Conservation (phyloP, 1,140 invertebrate genomes). For the Drosophila kohkoa region DNA sequence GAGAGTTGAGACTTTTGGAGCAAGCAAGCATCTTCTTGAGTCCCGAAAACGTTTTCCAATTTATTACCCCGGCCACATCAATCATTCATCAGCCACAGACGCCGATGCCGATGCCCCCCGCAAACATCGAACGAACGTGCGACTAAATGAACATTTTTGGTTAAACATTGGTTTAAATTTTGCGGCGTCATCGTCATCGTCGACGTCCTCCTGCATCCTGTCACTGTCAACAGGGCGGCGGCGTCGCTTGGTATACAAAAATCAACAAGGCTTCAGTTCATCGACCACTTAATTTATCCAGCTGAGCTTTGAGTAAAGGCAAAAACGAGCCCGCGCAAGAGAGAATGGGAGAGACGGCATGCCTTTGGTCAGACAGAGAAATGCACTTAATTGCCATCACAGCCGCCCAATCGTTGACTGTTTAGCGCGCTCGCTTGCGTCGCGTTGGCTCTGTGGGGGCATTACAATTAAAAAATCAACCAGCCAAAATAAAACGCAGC, state of each 20-base stretch:
- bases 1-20: conserved; percentile 20
- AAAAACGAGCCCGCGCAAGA: conserved; percentile 44
- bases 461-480: conserved; percentile 64
- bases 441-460: neutral
- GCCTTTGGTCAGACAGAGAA: conserved; percentile 81
- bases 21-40: conserved; percentile 29
- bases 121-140: conserved; percentile 50
- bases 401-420: conserved; percentile 26
- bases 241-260: conserved; percentile 65
- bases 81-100: conserved; percentile 68
- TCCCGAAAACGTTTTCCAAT: conserved; percentile 75
- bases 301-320: conserved; percentile 81
- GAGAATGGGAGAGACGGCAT: conserved; percentile 38
- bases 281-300: conserved; percentile 84
- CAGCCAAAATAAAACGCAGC: conserved; percentile 61
- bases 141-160: conserved; percentile 84
- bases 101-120: conserved; percentile 3
- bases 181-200: conserved; percentile 66
- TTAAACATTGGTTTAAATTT: conserved; percentile 83
- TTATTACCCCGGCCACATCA: conserved; percentile 80
- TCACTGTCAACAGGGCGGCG: conserved; percentile 67
- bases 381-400: conserved; percentile 79
- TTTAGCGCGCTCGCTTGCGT: conserved; percentile 33
- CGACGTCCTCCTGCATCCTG: conserved; percentile 40
- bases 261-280: conserved; percentile 84